Evolutionary conservation across 2,797 vertebrate species (phyloP).

Genomic region (Craterocephalus amniculus): DNA sequence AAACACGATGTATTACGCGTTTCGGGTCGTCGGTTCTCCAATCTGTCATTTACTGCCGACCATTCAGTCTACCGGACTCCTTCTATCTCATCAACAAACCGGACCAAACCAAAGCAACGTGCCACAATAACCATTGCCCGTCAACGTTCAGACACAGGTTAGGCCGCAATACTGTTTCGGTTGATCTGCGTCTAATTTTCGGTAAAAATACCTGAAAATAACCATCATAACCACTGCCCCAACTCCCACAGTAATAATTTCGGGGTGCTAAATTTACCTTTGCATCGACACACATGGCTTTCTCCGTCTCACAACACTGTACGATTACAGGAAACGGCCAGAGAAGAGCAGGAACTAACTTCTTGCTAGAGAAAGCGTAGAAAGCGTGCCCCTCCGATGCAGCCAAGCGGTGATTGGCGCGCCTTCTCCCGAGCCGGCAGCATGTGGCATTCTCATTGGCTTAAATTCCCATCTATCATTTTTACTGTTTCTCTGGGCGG

Average conservation of each 20-base stretch:
- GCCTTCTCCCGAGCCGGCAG: slow-evolving; percentile 53
- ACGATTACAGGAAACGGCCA: slow-evolving; percentile 89
- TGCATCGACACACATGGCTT: slow-evolving; percentile 89
- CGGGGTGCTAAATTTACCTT: slow-evolving; percentile 87
- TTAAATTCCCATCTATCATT: slow-evolving; percentile 24
- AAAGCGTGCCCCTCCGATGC: slow-evolving; percentile 62
- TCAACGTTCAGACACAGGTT: slow-evolving; percentile 82
- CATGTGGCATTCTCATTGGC: slow-evolving; percentile 67
- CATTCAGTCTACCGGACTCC: slow-evolving; percentile 76
- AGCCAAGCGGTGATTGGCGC: slow-evolving; percentile 68
- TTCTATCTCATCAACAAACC: slow-evolving; percentile 86
- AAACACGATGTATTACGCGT: slow-evolving; percentile 18
- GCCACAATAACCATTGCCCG: slow-evolving; percentile 85
- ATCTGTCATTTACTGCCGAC: slow-evolving; percentile 65
- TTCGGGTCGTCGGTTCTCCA: slow-evolving; percentile 18
- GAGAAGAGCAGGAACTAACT: slow-evolving; percentile 88
- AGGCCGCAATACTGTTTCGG: slow-evolving; percentile 85
- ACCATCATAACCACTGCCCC: slow-evolving; percentile 62
- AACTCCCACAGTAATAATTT: slow-evolving; percentile 77
- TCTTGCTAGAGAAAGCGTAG: slow-evolving; percentile 77
- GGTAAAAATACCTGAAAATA: slow-evolving; percentile 73
- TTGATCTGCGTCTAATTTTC: slow-evolving; percentile 72
- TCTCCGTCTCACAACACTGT: slow-evolving; percentile 90
- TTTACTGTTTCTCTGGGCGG: slow-evolving; percentile 69
- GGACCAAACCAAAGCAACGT: slow-evolving; percentile 88